phyloP scores from a whole-genome alignment of 2,797 vertebrate species.

The Aratinga solstitialis region DNA sequence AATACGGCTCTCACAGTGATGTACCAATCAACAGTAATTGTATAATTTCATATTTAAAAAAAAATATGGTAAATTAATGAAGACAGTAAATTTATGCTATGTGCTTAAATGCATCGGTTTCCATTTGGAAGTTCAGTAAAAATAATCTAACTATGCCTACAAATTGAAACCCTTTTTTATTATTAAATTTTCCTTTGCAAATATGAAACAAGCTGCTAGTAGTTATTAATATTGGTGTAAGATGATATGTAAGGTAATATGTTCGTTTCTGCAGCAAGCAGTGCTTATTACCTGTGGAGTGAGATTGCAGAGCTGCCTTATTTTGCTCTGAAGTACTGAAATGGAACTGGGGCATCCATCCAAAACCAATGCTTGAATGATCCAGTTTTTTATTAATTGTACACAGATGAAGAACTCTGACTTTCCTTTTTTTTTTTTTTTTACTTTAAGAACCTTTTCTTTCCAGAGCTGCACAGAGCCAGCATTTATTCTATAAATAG shows the following conservation, averaged over 20 bases:
- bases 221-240: not conserved
- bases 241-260: not conserved
- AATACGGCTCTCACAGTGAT: not conserved
- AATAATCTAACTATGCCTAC: not conserved
- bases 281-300: not conserved
- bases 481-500: not conserved
- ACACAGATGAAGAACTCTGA: not conserved
- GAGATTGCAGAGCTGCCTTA: not conserved
- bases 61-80: not conserved
- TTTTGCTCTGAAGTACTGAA: slow-evolving; percentile 25
- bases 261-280: not conserved
- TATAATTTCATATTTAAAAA: not conserved
- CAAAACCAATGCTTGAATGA: not conserved
- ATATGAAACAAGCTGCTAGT: not conserved
- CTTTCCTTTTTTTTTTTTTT: not conserved
- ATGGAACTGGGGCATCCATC: not conserved
- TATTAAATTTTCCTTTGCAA: not conserved
- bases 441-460: too few species aligned
- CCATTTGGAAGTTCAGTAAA: not conserved
- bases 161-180: not conserved
- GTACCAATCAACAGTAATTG: not conserved
- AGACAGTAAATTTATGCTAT: not conserved
- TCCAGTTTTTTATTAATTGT: slow-evolving; percentile 8
- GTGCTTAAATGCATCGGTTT: not conserved
- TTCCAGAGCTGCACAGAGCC: not conserved